phyloP scores from a whole-genome alignment of 2,888 invertebrate genomes.

The Loripinus fragilis region DNA sequence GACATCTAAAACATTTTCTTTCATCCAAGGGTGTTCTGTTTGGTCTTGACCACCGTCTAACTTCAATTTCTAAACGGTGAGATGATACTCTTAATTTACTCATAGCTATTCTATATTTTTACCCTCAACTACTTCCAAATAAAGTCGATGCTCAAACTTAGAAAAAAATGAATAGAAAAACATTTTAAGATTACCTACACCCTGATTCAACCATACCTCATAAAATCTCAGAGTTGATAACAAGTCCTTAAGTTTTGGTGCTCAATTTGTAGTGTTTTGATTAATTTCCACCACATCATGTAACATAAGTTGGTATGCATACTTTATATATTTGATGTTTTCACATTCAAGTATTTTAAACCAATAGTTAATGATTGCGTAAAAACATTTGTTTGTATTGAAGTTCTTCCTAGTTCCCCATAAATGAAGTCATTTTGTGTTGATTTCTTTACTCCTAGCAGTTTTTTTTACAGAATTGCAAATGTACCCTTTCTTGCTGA shows the following conservation, averaged over 20 bases:
- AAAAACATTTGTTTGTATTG: background rate
- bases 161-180: background rate
- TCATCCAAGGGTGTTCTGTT: background rate
- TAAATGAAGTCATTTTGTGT: background rate
- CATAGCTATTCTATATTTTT: no score
- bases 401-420: background rate
- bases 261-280: background rate
- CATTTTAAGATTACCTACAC: background rate
- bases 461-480: conserved; percentile 10
- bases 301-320: background rate
- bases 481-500: background rate
- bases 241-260: background rate
- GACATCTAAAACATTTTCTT: background rate
- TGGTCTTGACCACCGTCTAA: background rate
- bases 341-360: background rate
- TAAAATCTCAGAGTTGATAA: background rate
- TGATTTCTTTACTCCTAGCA: background rate
- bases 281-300: background rate
- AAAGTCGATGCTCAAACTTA: background rate
- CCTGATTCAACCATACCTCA: background rate
- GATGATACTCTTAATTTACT: no score
- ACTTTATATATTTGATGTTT: background rate
- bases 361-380: background rate
- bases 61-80: background rate
- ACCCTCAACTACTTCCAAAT: no score